phyloP scores from a whole-genome alignment of 2,797 vertebrate genomes.

The Cyclura pinguis region DNA sequence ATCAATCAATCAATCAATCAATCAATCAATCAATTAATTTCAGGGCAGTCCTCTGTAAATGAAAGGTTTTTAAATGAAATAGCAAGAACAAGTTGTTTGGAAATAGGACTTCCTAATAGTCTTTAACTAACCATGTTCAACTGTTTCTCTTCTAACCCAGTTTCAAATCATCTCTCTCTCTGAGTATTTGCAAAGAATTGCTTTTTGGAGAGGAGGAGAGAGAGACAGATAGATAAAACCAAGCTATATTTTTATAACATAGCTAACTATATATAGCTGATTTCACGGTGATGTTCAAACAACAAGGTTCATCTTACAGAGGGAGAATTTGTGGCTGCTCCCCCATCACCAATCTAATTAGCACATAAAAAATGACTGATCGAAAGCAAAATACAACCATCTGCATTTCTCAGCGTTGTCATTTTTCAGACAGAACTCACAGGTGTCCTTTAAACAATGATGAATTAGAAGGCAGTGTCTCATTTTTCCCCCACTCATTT shows the following conservation, averaged over 20 bases:
- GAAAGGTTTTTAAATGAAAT: slow-evolving; percentile 32
- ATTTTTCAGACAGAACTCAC: slow-evolving; percentile 75
- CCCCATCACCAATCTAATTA: slow-evolving; percentile 63
- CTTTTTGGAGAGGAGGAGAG: slow-evolving; percentile 11
- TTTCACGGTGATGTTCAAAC: slow-evolving; percentile 66
- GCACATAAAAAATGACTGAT: slow-evolving; percentile 63
- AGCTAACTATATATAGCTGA: slow-evolving; percentile 19
- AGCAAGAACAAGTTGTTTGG: slow-evolving; percentile 12
- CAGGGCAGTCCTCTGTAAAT: not conserved
- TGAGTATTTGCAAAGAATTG: slow-evolving; percentile 42
- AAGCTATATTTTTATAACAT: too few species aligned
- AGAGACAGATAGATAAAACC: not conserved
- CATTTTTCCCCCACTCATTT: slow-evolving; percentile 71
- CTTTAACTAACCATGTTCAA: slow-evolving; percentile 39
- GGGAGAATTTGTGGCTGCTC: slow-evolving; percentile 29
- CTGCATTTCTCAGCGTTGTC: slow-evolving; percentile 75
- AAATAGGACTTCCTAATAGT: slow-evolving; percentile 45
- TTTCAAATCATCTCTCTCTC: slow-evolving; percentile 41
- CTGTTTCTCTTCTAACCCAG: slow-evolving; percentile 30
- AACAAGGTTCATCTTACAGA: slow-evolving; percentile 49
- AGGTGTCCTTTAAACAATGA: slow-evolving; percentile 83
- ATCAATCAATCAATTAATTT: too few species aligned
- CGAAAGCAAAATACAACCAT: slow-evolving; percentile 72
- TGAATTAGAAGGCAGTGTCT: slow-evolving; percentile 75
- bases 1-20: too few species aligned